phyloP scores from a whole-genome alignment of 2,888 invertebrate species.

The Morpho helenor region DNA sequence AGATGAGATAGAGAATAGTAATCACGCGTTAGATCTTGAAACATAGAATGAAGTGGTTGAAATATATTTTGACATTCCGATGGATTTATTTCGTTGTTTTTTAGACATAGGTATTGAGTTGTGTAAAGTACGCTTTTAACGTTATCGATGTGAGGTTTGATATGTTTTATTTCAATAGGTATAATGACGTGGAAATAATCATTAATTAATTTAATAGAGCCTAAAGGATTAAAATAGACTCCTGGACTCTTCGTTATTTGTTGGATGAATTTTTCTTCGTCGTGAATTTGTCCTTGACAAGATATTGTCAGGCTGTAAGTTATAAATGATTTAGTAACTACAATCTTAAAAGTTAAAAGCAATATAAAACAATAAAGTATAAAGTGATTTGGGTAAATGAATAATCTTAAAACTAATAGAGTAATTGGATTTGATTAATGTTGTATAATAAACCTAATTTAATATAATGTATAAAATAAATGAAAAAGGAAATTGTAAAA shows the following conservation, averaged over 20 bases:
- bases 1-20: conserved; percentile 28
- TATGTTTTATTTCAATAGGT: conserved; percentile 27
- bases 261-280: too few relatives aligned
- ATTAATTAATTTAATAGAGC: conserved; percentile 23
- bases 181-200: conserved; percentile 20
- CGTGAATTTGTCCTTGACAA: too few relatives aligned
- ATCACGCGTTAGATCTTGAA: conserved; percentile 16
- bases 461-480: too few relatives aligned
- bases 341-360: too few relatives aligned
- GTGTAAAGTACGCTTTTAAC: conserved; percentile 2
- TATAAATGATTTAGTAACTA: too few relatives aligned
- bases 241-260: conserved; percentile 19
- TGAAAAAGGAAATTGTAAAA: too few relatives aligned
- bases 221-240: conserved; percentile 29
- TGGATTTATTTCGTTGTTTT: conserved; percentile 7
- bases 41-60: conserved; percentile 13
- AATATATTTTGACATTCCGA: conserved; percentile 18
- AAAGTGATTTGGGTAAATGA: too few relatives aligned
- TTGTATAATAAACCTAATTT: too few relatives aligned
- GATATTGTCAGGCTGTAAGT: too few relatives aligned
- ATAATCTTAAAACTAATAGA: too few relatives aligned
- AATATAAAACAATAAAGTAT: too few relatives aligned
- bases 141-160: conserved; percentile 27
- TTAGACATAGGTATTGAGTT: conserved; percentile 17
- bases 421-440: too few relatives aligned